Conservation (phyloP, 2,797 vertebrate species). For the Discoglossus pictus region DNA sequence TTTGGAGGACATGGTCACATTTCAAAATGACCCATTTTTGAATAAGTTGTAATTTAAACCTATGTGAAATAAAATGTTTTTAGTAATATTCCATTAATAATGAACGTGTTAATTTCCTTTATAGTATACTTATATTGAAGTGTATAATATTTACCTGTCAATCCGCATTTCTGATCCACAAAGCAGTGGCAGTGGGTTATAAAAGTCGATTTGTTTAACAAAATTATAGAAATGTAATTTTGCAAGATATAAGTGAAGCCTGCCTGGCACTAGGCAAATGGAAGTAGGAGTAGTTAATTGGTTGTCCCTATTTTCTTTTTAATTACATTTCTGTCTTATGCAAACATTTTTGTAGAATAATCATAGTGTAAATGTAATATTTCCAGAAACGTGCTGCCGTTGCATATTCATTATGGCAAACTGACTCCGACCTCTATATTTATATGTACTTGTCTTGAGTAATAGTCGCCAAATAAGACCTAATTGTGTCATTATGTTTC, state of each 20-base stretch:
- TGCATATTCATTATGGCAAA: slow-evolving; percentile 25
- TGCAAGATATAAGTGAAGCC: slow-evolving; percentile 34
- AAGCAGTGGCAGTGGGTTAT: slow-evolving; percentile 34
- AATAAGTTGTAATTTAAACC: no score
- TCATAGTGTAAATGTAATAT: slow-evolving; percentile 3
- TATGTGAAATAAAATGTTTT: no score
- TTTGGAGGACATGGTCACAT: no score
- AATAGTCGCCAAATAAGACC: no score
- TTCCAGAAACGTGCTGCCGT: background rate
- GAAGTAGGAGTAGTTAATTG: slow-evolving; percentile 36
- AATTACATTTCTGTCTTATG: slow-evolving; percentile 46
- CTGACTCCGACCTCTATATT: background rate
- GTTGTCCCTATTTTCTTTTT: slow-evolving; percentile 41
- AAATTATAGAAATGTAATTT: slow-evolving; percentile 49
- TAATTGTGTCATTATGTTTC: no score
- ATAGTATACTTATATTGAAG: no score
- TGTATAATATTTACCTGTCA: no score
- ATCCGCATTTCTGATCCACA: slow-evolving; percentile 42
- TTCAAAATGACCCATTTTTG: no score
- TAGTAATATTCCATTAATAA: no score
- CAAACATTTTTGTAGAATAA: slow-evolving; percentile 26
- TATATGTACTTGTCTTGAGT: no score
- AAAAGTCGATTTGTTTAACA: slow-evolving; percentile 44
- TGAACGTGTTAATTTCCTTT: no score
- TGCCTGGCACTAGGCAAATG: slow-evolving; percentile 45